Base-by-base conservation (phyloP, 2,888 invertebrate genomes). In the Calephelis perditalis region DNA sequence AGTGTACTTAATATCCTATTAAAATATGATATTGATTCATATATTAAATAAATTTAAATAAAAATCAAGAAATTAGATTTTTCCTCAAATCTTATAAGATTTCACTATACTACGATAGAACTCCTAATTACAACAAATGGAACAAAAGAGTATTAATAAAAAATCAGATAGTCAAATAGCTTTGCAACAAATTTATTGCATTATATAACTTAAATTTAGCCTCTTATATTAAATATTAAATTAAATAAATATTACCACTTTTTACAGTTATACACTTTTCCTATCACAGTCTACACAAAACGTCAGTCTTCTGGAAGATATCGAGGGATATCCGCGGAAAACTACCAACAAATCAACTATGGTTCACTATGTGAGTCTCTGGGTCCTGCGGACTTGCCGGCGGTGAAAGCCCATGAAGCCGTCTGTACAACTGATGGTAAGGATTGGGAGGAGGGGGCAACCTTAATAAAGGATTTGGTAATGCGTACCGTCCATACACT, bases 401-500 rank as follows among this genome's bases (percentile, higher is more conserved):
- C 15, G 87, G 79, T 46, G 74, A 74, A 62, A 88, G 69, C n/a
- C 83, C 83, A 78, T 92, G 79, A 74, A 92, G 79, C 70, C 91
- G 79, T 57, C 87, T 72, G 73, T 85, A 89, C 68, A 84, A 71
- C 77, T 83, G 87, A 65, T 84, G 89, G 72, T 84, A 89, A 6
- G 84, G 84, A 66, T 70, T 79, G 63, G 84, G 87, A 4, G 90
- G 86, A 15, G 89, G 85, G 9, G 91, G 88, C 68, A 83, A 86
- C 70, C 81, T 78, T 63, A 91, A 77, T 75, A 92, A 76, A 0
- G 92, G 92, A 36, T 87, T 87, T 0, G 89, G 92, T 59, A 88
- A 75, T 12, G 84, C 91, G 65, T 92, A 95, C 68, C 92, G 88
- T 68, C 92, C 92, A 73, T 95, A 95, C 74, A 95, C 92, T 9